A percentile compares a stretch with the other conserved stretches of the same genome.
phyloP scores from a whole-genome alignment of 2,888 invertebrate species.

The Arrhopalites spinosus region DNA sequence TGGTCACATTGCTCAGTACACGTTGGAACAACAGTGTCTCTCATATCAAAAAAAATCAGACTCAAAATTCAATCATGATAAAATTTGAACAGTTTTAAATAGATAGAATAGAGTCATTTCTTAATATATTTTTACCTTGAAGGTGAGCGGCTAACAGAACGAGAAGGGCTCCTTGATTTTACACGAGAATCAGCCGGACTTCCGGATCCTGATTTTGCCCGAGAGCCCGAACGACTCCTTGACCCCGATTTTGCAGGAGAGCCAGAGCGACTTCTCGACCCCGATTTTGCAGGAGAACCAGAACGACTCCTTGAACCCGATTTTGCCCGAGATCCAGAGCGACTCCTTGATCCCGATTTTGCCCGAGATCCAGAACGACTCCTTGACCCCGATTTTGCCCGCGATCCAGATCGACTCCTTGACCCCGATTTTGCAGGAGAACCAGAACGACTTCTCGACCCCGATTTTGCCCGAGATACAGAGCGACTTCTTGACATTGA shows the following conservation, averaged over 20 bases:
- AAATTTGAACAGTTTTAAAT: background rate
- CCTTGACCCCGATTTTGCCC: conserved; percentile 58
- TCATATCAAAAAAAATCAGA: background rate
- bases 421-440: conserved; percentile 57
- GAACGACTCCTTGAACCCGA: conserved; percentile 54
- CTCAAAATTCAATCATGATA: background rate
- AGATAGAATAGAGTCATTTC: background rate
- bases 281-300: conserved; percentile 50
- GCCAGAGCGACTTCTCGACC: conserved; percentile 46
- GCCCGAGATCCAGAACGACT: conserved; percentile 39
- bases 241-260: conserved; percentile 43
- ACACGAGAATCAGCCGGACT: conserved; percentile 59
- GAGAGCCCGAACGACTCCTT: conserved; percentile 47
- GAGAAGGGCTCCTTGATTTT: background rate
- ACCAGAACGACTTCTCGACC: conserved; percentile 59
- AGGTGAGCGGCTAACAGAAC: no score
- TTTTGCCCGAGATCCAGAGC: conserved; percentile 32
- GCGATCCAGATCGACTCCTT: conserved; percentile 53
- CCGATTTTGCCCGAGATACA: conserved; percentile 58
- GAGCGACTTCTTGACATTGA: conserved; percentile 59
- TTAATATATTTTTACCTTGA: no score
- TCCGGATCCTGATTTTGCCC: conserved; percentile 55
- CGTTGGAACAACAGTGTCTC: background rate
- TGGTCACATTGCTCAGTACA: background rate
- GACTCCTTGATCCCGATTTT: conserved; percentile 41